phyloP scores from a whole-genome alignment of 2,113 vertebrate genomes.

The Perccottus glenii region DNA sequence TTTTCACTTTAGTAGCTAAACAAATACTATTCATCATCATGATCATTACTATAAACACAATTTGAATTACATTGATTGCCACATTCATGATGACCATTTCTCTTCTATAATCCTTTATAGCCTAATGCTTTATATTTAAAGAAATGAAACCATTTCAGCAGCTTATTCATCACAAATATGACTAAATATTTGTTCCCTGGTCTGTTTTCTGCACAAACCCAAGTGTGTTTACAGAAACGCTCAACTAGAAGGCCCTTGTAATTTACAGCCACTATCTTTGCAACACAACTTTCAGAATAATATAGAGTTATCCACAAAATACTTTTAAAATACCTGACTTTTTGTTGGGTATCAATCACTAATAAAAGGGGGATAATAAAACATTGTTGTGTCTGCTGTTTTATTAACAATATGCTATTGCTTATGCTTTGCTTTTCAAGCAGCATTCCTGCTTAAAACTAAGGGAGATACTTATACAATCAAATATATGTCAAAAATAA shows the following conservation, averaged over 20 bases:
- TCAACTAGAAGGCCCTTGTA: conserved; percentile 42
- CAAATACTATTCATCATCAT: neutral
- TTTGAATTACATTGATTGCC: neutral
- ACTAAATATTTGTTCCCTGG: conserved; percentile 21
- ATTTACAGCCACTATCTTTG: conserved; percentile 32
- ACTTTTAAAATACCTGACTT: no score
- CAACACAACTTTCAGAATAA: neutral
- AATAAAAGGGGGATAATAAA: no score
- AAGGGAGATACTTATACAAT: conserved; percentile 34
- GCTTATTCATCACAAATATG: conserved; percentile 10
- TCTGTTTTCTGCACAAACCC: conserved; percentile 19
- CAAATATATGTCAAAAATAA: conserved; percentile 59
- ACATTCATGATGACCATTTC: neutral
- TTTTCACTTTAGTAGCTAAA: neutral
- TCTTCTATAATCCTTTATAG: neutral
- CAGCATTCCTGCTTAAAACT: conserved; percentile 37
- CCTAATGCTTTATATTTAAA: neutral
- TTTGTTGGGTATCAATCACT: no score
- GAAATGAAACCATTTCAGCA: neutral
- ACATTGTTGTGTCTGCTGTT: no score
- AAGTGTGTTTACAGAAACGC: conserved; percentile 26
- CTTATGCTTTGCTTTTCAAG: no score
- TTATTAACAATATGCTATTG: no score
- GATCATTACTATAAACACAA: neutral
- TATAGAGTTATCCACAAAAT: no score